Evolutionary conservation across 2,888 invertebrate species (phyloP), one percentile per base, ranked within the genome.

Genomic region (Ferrisia virgata): DNA sequence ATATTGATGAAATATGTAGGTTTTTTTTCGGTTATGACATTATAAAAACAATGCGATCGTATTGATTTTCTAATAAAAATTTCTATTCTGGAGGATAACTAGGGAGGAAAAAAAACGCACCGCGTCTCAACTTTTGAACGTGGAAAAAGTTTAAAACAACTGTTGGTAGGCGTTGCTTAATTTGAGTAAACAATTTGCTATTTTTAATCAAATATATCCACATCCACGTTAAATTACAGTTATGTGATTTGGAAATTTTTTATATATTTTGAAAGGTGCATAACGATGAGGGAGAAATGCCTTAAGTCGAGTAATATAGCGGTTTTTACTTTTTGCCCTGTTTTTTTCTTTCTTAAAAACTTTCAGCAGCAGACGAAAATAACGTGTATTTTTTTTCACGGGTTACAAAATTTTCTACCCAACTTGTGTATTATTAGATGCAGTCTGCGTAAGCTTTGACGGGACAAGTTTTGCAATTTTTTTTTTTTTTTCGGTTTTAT

Each of bases 1-100:
- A 18, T 47, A 47, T 47, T 18, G 47, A 47, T 64, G 28, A 64
- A 64, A 64, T 28, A 39, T 39, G 11, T 39, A 25, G 58, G 58
- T 28, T 53, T 64, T 53, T 53, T 64, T 64, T 64, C 9, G 25
- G 58, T 64, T 53, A 53, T 53, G 53, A 18, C 22, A 64, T 64
- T 64, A 64, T 64, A 28, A 64, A 64, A 64, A 64, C 58, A 64
- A 64, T 64, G 25, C 58, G 28, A 64, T 11, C 3, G 11, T 64
- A 64, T 64, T 28, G 58, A 64, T 64, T 64, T 64, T 64, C 11
- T 64, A 64, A 64, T 64, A 64, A 64, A 53, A 64, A 64, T 64
- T 28, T 28, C 28, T 25, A 64, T 25, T 64, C 58, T 64, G 3
- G n/a, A n/a, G n/a, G n/a, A n/a, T n/a, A n/a, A n/a, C n/a, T n/a